These are phyloP conservation scores for Psilopsiagon aurifrons DNA, from an alignment of 2,113 vertebrate species.

Conservation along the genomic window DNA sequence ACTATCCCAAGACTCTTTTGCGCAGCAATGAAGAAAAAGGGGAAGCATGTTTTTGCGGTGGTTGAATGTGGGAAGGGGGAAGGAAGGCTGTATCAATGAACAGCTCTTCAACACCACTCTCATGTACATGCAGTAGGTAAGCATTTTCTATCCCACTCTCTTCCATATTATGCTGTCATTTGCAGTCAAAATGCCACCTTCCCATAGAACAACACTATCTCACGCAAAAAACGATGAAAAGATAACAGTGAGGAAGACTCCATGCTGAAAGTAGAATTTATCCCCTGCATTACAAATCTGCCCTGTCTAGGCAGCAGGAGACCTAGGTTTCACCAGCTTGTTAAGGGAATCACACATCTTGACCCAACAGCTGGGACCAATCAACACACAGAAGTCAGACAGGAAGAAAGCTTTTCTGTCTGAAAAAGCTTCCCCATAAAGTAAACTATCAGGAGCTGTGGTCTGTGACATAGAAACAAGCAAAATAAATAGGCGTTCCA, in stretches of 20 bases:
- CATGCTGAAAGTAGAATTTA: background rate
- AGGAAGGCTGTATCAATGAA: background rate
- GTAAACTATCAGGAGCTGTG: constrained; percentile 28
- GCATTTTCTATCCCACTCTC: background rate
- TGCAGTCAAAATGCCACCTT: background rate
- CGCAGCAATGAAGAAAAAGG: background rate
- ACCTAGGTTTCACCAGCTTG: background rate
- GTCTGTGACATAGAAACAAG: background rate
- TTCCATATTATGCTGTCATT: background rate
- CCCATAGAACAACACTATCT: background rate
- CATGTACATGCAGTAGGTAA: background rate
- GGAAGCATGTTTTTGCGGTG: background rate
- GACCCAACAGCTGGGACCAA: background rate
- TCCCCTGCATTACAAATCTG: background rate
- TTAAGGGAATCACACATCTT: background rate
- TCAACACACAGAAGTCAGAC: background rate
- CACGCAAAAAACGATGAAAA: background rate
- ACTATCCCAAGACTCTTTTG: accelerated
- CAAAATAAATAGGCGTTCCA: background rate
- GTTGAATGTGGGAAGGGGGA: background rate
- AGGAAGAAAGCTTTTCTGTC: constrained; percentile 24
- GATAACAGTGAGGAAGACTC: background rate
- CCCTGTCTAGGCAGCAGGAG: background rate
- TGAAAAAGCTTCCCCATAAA: constrained; percentile 16
- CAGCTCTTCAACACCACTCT: accelerated